These are phyloP conservation scores for Galaxias olidus DNA, from an alignment of 2,797 vertebrate species.

Conservation along the genomic window DNA sequence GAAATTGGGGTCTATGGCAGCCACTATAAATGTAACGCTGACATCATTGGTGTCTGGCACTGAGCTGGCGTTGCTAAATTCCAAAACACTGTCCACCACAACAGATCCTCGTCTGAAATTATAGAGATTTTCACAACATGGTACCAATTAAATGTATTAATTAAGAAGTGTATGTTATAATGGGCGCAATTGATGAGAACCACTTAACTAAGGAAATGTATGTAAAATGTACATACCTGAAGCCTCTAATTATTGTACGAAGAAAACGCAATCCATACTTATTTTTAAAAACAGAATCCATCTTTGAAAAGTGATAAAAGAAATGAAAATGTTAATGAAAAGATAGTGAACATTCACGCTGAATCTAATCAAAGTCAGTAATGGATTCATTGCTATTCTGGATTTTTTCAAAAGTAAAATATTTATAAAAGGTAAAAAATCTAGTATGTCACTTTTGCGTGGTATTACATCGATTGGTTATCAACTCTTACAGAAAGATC, in stretches of 20 bases:
- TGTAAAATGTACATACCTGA: neutral
- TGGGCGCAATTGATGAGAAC: no score
- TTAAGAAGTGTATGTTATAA: neutral
- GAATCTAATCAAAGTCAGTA: no score
- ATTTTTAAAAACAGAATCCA: neutral
- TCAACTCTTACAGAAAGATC: no score
- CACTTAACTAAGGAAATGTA: no score
- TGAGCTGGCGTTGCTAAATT: conserved; percentile 8
- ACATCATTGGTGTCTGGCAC: neutral
- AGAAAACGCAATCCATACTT: conserved; percentile 2
- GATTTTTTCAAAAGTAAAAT: no score
- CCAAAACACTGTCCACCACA: neutral
- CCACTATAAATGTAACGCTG: neutral
- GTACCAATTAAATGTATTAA: no score
- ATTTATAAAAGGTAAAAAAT: no score
- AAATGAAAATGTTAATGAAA: neutral
- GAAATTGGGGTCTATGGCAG: neutral
- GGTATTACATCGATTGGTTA: no score
- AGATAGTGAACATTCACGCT: no score
- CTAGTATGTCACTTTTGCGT: no score
- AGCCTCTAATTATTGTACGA: conserved; percentile 3
- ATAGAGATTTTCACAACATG: no score
- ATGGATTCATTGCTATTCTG: no score
- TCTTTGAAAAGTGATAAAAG: neutral
- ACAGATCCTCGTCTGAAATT: conserved; percentile 4